Evolutionary conservation across 2,888 invertebrate genomes (phyloP).

Genomic region (Drosophila cyrtoloma): DNA sequence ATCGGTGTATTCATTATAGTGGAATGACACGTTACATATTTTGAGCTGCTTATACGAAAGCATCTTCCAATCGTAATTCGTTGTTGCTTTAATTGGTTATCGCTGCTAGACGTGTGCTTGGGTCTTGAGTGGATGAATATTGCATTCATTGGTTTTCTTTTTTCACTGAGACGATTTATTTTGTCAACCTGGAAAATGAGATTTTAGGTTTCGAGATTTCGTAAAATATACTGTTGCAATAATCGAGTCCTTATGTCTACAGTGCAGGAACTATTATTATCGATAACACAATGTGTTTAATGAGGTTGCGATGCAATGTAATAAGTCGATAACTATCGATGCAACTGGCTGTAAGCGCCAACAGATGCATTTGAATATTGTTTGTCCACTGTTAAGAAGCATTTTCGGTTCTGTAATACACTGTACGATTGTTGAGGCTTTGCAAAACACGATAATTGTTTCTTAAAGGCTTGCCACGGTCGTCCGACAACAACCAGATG

Average conservation of each 20-base stretch:
- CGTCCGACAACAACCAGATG: slow-evolving; percentile 59
- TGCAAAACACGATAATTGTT: slow-evolving; percentile 63
- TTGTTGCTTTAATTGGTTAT: not conserved
- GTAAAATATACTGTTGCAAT: not conserved
- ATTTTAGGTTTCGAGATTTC: not conserved
- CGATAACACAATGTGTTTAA: not conserved
- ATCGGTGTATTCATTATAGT: not conserved
- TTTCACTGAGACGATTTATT: not conserved
- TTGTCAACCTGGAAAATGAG: not conserved
- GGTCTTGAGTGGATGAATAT: not conserved
- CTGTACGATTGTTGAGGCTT: slow-evolving; percentile 13
- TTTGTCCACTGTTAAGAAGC: not conserved
- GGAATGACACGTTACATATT: slow-evolving; percentile 17
- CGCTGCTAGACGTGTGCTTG: not conserved
- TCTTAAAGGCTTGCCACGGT: slow-evolving; percentile 38
- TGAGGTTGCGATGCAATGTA: not conserved
- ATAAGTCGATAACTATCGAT: slow-evolving; percentile 19
- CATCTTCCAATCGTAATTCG: not conserved
- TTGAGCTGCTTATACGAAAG: not conserved
- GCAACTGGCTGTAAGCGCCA: slow-evolving; percentile 5
- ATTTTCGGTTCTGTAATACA: slow-evolving; percentile 35
- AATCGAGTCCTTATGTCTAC: not conserved
- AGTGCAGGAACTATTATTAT: not conserved
- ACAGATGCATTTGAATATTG: not conserved
- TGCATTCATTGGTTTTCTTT: not conserved